Base-by-base conservation (phyloP, 1,140 invertebrate genomes). In the Lucilia sericata region DNA sequence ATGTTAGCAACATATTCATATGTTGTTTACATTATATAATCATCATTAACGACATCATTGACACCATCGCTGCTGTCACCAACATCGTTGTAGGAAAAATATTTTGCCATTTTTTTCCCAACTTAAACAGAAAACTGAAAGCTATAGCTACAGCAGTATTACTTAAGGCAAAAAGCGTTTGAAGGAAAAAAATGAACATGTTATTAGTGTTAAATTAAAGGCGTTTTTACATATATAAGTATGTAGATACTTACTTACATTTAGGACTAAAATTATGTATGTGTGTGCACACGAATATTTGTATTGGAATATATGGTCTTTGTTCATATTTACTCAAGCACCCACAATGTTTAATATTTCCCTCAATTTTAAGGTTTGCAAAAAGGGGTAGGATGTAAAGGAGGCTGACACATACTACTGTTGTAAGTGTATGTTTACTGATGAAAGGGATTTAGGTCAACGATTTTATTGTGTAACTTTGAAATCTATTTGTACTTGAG, bases 191-290 rank as follows among this genome's bases (percentile, higher is more conserved):
- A 17, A 60, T 17, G 55, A 14, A n/a, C 55, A 60, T 60, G 17
- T 60, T 60, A 60, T 60, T 60, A 60, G 55, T 60, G 55, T 60
- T 60, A 60, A 60, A 60, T 60, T 60, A 60, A 60, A 60, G 55
- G 55, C 55, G 14, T 60, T 60, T n/a, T 7, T n/a, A n/a, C 55
- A 60, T 14, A n/a, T 3, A 60, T 60, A 60, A 60, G 13, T 17
- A 60, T 8, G 42, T 42, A 42, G 5, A 42, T 3, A 30, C 25
- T 30, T 30, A 30, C 25, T 30, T 30, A 30, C 25, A 30, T 30
- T 30, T 30, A 30, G 25, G 25, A 30, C 25, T 30, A 30, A 1
- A 30, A 30, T 30, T 30, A 30, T 30, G 1, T 30, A 30, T 30
- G 25, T 30, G 25, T 30, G 25, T 30, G n/a, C n/a, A 30, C 3